Base-by-base conservation (phyloP, 1,140 invertebrate genomes). In the Calliphora vicina region DNA sequence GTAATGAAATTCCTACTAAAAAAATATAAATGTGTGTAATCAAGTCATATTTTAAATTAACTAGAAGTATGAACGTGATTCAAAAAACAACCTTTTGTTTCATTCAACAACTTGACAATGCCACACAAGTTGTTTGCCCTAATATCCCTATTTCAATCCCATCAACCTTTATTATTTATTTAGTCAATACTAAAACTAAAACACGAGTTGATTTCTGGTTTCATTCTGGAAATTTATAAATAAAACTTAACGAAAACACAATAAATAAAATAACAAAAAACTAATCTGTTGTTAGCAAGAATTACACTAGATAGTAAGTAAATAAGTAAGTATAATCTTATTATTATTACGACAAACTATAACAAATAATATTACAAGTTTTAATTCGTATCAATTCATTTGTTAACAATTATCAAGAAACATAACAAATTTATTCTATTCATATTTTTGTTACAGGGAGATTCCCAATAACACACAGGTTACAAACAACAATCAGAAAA, bases 361-460 rank as follows among this genome's bases (percentile, higher is more conserved):
- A 6, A 35, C 35, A n/a, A n/a, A n/a, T n/a, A n/a, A n/a, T 50
- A 50, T 50, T 13, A 43, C 42, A 43, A n/a, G 6, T 76, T 76
- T 45, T 23, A 23, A 78, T 10, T 20, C 9, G 42, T 45, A 25
- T 23, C 35, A 42, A 78, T 78, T 78, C 74, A 78, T 78, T 78
- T 78, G 74, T 78, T 78, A 45, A 45, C 74, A 45, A 78, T 78
- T 78, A 78, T 74, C 17, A 23, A 20, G 35, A 78, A 78, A 20
- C n/a, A n/a, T n/a, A n/a, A n/a, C 42, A 23, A n/a, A 50, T 50
- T 50, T 50, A 15, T 50, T 12, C 13, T 50, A 50, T 50, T 50
- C 45, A 50, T 50, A 50, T 4, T 50, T 50, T 50, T 6, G 3
- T 67, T 23, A 23, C n/a, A 67, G 9, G 61, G 61, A 67, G 17